Percentiles rank a stretch among this genome's conserved stretches.
Evolutionary conservation across 2,113 vertebrate genomes (phyloP).

Genomic region (Ariopsis seemanni): DNA sequence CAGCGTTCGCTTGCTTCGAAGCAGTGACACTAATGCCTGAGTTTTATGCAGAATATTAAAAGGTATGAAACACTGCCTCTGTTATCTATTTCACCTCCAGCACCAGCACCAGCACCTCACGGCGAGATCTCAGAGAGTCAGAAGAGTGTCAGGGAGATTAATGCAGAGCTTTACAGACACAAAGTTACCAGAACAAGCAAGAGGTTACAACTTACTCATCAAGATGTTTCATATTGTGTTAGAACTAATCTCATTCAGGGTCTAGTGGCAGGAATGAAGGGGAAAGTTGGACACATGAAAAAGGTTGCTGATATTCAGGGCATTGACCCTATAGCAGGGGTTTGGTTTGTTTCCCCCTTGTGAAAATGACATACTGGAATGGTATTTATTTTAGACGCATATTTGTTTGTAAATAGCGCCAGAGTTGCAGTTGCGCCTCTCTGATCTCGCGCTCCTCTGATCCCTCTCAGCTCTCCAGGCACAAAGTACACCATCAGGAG

Average conservation of each 20-base stretch:
- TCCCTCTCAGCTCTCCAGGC: constrained; percentile 2
- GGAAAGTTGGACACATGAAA: constrained; percentile 36
- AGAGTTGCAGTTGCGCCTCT: constrained; percentile 9
- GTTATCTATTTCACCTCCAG: constrained; percentile 35
- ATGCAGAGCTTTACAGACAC: neutral
- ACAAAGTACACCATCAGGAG: constrained; percentile 10
- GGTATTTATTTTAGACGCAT: neutral
- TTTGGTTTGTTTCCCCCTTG: neutral
- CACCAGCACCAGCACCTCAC: neutral
- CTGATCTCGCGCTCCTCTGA: neutral
- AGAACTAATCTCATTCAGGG: neutral
- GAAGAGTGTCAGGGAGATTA: neutral
- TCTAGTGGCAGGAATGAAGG: neutral
- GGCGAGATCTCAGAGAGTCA: neutral
- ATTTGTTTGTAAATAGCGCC: neutral
- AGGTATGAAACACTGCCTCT: constrained; percentile 13
- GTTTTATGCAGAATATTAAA: constrained; percentile 41
- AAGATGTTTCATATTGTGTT: too few relatives aligned
- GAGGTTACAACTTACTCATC: neutral
- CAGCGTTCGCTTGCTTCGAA: neutral
- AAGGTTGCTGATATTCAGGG: constrained; percentile 15
- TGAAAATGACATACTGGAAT: neutral
- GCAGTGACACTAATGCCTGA: constrained; percentile 19
- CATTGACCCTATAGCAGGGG: neutral
- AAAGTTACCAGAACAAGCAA: constrained; percentile 3